phyloP scores from a whole-genome alignment of 2,113 vertebrate genomes.

The Heterocephalus glaber region DNA sequence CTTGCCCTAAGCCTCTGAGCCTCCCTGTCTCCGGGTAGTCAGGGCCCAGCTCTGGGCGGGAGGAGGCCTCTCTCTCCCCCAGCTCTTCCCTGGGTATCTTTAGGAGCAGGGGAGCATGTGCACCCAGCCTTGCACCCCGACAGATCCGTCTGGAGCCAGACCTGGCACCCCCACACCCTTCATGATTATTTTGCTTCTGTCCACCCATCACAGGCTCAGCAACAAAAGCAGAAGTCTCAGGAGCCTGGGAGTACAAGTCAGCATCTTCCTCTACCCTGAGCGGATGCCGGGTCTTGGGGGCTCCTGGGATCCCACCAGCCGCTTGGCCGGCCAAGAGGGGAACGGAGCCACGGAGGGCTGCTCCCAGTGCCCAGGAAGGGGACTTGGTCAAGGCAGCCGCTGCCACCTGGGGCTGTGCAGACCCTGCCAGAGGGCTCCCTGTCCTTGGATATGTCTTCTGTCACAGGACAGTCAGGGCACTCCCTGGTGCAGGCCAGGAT shows the following conservation, averaged over 20 bases:
- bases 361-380: background rate
- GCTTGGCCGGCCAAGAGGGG: background rate
- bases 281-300: background rate
- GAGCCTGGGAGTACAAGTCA: background rate
- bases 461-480: slow-evolving; percentile 59
- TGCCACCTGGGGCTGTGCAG: background rate
- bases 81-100: rapidly evolving
- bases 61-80: background rate
- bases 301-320: too few species aligned
- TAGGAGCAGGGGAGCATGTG: rapidly evolving
- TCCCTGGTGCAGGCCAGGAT: background rate
- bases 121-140: background rate
- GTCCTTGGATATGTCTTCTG: too few species aligned
- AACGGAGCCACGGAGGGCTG: background rate
- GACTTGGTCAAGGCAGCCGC: background rate
- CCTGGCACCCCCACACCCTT: rapidly evolving
- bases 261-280: too few species aligned
- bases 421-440: background rate
- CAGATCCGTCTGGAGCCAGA: background rate
- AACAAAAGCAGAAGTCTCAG: background rate
- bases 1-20: background rate
- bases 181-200: rapidly evolving
- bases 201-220: background rate
- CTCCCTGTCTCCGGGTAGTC: too few species aligned
- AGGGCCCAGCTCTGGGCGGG: background rate